phyloP scores from a whole-genome alignment of 1,140 invertebrate genomes.

The Dolichoris vasculosae region DNA sequence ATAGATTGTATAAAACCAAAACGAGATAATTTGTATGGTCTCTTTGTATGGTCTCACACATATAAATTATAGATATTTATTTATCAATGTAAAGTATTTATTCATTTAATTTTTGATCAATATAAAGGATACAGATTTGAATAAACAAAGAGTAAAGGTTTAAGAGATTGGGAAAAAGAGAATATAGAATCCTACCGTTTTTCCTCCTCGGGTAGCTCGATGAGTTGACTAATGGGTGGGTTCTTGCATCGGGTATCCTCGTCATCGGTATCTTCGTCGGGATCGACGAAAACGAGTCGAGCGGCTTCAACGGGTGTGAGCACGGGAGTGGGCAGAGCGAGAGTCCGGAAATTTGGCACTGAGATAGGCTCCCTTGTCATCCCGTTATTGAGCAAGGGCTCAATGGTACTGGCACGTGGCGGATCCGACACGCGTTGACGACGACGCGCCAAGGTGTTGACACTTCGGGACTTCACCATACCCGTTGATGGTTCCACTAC shows the following conservation, averaged over 20 bases:
- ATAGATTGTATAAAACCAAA: too few species aligned
- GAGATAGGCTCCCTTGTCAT: constrained; percentile 83
- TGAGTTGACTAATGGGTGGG: constrained; percentile 65
- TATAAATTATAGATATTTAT: too few species aligned
- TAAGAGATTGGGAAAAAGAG: neutral
- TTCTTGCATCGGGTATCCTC: constrained; percentile 66
- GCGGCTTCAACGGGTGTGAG: constrained; percentile 82
- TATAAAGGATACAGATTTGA: too few species aligned
- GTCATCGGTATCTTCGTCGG: constrained; percentile 80
- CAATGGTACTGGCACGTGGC: constrained; percentile 38
- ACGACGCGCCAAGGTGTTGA: constrained; percentile 68
- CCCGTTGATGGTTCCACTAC: constrained; percentile 70
- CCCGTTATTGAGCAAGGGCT: constrained; percentile 56
- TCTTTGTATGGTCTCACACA: too few species aligned
- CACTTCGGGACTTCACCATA: constrained; percentile 72
- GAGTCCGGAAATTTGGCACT: constrained; percentile 83
- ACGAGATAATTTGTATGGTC: too few species aligned
- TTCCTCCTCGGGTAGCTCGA: constrained; percentile 71
- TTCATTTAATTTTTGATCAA: too few species aligned
- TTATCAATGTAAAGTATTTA: too few species aligned
- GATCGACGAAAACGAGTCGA: constrained; percentile 82
- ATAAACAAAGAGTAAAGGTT: too few species aligned
- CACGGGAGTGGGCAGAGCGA: constrained; percentile 79
- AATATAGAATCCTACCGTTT: constrained; percentile 61
- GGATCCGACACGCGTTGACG: constrained; percentile 51